phyloP scores from a whole-genome alignment of 2,797 vertebrate genomes.

The Neopelma chrysocephalum region DNA sequence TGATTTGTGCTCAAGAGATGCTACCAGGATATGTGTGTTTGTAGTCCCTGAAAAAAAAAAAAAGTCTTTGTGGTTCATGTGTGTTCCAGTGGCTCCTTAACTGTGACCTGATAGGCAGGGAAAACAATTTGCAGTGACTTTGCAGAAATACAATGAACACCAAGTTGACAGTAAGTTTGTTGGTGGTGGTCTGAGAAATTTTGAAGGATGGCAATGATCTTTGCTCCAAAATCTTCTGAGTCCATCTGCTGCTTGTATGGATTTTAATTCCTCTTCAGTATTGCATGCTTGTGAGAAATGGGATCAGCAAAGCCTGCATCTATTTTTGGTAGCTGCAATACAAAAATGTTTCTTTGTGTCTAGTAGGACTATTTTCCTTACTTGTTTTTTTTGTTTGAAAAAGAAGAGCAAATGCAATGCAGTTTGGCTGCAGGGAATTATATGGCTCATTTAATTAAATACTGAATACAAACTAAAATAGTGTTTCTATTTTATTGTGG shows the following conservation, averaged over 20 bases:
- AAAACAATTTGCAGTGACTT: not conserved
- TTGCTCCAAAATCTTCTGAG: not conserved
- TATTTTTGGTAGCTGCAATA: constrained; percentile 24
- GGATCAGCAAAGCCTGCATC: not conserved
- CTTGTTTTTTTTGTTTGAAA: not conserved
- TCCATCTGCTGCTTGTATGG: not conserved
- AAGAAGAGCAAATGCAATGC: not conserved
- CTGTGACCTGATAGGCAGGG: not conserved
- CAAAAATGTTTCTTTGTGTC: not conserved
- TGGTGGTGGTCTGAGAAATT: not conserved
- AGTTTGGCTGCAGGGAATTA: not conserved
- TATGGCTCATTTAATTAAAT: constrained; percentile 18
- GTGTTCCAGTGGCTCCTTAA: not conserved
- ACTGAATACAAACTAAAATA: not conserved
- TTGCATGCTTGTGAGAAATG: not conserved
- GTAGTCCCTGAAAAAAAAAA: not conserved
- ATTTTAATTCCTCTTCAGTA: not conserved
- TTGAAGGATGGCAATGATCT: not conserved
- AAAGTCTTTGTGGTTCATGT: not conserved
- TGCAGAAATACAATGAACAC: not conserved
- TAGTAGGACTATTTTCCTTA: not conserved
- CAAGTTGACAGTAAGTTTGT: not conserved
- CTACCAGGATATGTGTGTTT: not conserved
- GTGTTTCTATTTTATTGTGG: not conserved
- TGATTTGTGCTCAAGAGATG: not conserved